Conservation (phyloP, 2,797 vertebrate species). For the Nothura maculosa region DNA sequence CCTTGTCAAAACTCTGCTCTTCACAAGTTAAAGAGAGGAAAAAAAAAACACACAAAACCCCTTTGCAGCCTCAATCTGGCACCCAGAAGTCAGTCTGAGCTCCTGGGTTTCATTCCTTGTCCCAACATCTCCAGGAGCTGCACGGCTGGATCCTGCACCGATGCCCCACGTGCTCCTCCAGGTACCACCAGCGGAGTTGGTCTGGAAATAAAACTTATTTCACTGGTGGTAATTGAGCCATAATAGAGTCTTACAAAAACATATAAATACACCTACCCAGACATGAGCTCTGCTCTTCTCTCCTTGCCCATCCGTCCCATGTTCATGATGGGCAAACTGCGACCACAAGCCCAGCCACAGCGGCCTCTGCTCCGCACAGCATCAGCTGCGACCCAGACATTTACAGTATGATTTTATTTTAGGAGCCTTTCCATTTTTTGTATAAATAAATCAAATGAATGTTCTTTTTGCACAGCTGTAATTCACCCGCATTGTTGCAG, state of each 20-base stretch:
- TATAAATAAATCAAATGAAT: constrained; percentile 43
- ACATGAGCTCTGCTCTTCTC: neutral
- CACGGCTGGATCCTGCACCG: accelerated
- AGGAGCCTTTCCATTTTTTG: constrained; percentile 33
- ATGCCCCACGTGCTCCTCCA: accelerated
- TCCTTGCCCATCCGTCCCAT: neutral
- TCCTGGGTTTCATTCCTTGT: accelerated
- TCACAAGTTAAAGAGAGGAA: neutral
- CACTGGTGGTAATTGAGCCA: neutral
- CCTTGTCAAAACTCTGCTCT: neutral
- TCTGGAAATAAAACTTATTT: neutral
- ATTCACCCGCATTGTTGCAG: constrained; percentile 42
- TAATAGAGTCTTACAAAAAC: accelerated
- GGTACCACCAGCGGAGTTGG: neutral
- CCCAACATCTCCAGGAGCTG: neutral
- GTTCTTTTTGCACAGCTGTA: constrained; percentile 29
- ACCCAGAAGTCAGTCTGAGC: neutral
- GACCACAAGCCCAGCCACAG: no score
- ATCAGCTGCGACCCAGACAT: neutral
- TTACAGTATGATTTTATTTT: constrained; percentile 33
- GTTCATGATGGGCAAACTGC: no score
- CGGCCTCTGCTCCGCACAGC: neutral
- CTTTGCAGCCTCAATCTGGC: neutral
- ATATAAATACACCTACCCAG: neutral
- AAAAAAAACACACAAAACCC: no score